Percentiles rank a stretch among this genome's conserved stretches.
phyloP scores from a whole-genome alignment of 2,888 invertebrate genomes.

The Eupithecia exiguata region DNA sequence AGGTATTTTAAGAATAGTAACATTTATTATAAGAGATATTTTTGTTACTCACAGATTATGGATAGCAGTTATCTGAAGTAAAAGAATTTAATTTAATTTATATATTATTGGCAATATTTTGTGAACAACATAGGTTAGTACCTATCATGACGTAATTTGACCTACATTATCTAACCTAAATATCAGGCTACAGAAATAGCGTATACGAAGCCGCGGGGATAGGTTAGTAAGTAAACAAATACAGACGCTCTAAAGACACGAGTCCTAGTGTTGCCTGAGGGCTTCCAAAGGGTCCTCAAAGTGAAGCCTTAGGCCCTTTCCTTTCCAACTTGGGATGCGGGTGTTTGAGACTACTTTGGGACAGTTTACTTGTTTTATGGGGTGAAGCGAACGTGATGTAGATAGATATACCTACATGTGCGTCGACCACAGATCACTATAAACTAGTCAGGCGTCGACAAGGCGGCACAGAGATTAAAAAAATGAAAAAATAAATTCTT shows the following conservation, averaged over 20 bases:
- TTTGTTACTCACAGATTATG: no score
- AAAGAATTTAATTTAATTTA: no score
- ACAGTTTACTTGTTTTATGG: background rate
- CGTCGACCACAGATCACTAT: no score
- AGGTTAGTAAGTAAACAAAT: background rate
- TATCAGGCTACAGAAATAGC: background rate
- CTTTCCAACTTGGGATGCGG: constrained; percentile 1
- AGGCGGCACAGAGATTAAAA: no score
- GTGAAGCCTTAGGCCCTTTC: constrained; percentile 7
- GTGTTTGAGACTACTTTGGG: background rate
- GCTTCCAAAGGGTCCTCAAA: constrained; percentile 11
- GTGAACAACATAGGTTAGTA: background rate
- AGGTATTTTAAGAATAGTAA: no score
- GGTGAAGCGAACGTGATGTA: background rate
- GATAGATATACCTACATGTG: background rate
- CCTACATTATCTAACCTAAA: background rate
- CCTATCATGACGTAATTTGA: background rate
- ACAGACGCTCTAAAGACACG: background rate
- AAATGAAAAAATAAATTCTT: no score
- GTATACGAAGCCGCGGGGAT: background rate
- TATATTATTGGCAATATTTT: background rate
- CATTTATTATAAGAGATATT: no score
- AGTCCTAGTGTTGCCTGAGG: constrained; percentile 6
- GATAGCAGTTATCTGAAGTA: no score
- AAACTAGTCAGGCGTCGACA: no score